Evolutionary conservation across 2,113 vertebrate species (phyloP), one percentile per base, ranked within the genome.

Genomic region (Dunckerocampus dactyliophorus): DNA sequence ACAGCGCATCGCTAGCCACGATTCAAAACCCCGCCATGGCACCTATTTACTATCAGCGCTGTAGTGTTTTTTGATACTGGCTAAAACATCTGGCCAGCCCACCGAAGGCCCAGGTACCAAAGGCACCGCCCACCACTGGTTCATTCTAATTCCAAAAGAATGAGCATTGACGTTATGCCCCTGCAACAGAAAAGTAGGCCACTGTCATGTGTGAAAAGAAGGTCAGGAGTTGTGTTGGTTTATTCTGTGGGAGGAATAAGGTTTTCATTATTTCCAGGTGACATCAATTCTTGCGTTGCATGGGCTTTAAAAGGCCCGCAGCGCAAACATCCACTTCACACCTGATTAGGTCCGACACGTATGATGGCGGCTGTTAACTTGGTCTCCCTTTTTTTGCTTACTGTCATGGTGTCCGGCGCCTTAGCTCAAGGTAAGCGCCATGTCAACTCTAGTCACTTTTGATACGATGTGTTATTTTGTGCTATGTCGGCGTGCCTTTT

Each of bases 351-450:
- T n/a, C 21, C 47, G 17, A 51, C 52, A 49, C 45, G 6, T 16
- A 19, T 31, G 10, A 85, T 88, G 85, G 59, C 43, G 43, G 15
- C 48, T 3, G 24, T 67, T 2, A 1, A 1, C 10, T 13, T 76
- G 19, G 42, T 82, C 49, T 46, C 15, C 0, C 48, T 85, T 51
- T 52, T 86, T 8, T 43, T 81, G n/a, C 0, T 69, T 3, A 3
- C 59, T 4, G 7, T 65, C n/a, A 20, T 78, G 69, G 19, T 74
- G 56, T 61, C 62, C 1, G 34, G 50, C 2, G 56, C 21, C 53
- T 67, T 70, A 5, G 69, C 76, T 8, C 69, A 72, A 69, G 83
- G 87, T 87, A 72, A 65, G 73, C 12, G 6, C 6, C 6, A 20
- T 12, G 15, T 19, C 1, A 22, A 19, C 0, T 0, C 17, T n/a